Conservation (phyloP, 2,888 invertebrate species). For the Acanthosepion lycidas region DNA sequence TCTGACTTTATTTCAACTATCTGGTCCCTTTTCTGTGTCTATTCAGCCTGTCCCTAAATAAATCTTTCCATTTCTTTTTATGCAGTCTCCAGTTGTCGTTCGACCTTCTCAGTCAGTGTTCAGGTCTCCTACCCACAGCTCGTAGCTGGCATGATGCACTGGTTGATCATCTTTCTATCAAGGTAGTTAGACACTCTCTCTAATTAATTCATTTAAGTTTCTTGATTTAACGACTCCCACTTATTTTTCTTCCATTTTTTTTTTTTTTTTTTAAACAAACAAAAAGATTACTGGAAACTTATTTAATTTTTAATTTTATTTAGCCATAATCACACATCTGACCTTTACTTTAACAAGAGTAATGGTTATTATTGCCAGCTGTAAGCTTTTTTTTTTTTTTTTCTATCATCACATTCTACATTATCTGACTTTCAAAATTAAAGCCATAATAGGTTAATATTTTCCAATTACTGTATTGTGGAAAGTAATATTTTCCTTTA, state of each 20-base stretch:
- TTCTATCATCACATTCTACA: too few relatives aligned
- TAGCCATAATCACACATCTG: too few relatives aligned
- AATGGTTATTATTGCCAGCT: too few relatives aligned
- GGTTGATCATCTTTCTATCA: constrained; percentile 47
- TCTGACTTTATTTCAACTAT: constrained; percentile 16
- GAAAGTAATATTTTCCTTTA: too few relatives aligned
- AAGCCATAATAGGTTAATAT: too few relatives aligned
- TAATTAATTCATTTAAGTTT: constrained; percentile 38
- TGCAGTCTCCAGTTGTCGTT: constrained; percentile 46
- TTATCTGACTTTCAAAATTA: too few relatives aligned
- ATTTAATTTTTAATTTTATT: too few relatives aligned
- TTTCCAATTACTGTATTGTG: too few relatives aligned
- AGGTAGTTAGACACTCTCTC: constrained; percentile 41
- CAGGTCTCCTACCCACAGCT: constrained; percentile 47
- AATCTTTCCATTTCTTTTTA: constrained; percentile 39
- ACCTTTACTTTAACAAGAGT: too few relatives aligned
- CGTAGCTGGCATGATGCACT: constrained; percentile 46
- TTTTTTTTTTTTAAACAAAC: too few relatives aligned
- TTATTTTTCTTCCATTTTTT: background rate
- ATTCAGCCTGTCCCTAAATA: constrained; percentile 39
- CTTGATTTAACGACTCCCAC: background rate
- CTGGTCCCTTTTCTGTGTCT: background rate
- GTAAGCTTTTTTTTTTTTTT: too few relatives aligned
- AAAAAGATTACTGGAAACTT: too few relatives aligned
- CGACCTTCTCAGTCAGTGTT: constrained; percentile 45